Percentiles rank a stretch among this genome's conserved stretches.
Conservation (phyloP, 2,113 vertebrate genomes). For the Aldabrachelys gigantea region DNA sequence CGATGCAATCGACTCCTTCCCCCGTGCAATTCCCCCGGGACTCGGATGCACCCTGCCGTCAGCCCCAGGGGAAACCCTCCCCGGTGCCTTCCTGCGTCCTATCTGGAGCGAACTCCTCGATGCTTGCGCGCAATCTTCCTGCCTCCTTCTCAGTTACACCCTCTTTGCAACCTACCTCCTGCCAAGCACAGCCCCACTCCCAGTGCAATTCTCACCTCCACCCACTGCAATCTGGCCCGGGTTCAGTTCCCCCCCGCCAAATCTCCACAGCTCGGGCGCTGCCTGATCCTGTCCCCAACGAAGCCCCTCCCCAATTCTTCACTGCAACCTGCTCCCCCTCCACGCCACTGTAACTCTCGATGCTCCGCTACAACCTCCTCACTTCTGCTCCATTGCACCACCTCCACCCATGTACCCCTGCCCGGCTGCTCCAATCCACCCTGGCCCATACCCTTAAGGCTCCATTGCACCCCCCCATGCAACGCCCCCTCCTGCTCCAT, state of each 20-base stretch:
- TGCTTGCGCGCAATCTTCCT: background rate
- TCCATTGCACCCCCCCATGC: background rate
- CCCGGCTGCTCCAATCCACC: background rate
- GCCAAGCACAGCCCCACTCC: background rate
- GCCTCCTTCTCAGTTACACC: too few species aligned
- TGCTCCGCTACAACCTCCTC: background rate
- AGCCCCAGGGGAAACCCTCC: background rate
- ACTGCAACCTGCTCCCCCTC: background rate
- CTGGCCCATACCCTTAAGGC: too few species aligned
- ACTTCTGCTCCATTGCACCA: background rate
- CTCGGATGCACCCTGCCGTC: background rate
- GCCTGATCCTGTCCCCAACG: background rate
- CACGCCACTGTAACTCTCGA: too few species aligned
- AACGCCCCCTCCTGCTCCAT: too few species aligned
- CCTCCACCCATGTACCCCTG: background rate
- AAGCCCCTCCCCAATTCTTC: background rate
- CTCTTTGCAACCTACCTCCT: background rate
- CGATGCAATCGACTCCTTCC: background rate
- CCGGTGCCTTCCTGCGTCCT: too few species aligned
- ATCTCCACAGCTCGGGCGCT: background rate
- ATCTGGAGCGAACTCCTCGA: background rate
- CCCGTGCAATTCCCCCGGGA: too few species aligned
- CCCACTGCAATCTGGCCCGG: too few species aligned
- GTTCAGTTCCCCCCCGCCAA: background rate
- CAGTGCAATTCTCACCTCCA: background rate